Percentiles rank a stretch among this genome's conserved stretches.
Conservation (phyloP, 2,113 vertebrate species). For the Kobus ellipsiprymnus region DNA sequence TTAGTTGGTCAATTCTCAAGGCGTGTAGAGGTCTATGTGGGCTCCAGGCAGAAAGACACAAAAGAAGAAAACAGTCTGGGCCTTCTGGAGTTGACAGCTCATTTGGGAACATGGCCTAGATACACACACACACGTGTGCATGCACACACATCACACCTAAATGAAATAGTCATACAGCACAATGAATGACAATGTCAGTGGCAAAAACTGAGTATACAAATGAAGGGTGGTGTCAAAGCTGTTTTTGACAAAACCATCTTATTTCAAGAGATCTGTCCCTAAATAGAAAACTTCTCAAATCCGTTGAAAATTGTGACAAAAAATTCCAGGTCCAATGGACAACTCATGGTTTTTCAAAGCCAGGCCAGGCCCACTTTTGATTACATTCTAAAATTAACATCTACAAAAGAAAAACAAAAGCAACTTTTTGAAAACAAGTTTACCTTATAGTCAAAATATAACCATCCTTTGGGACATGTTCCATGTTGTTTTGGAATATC, state of each 20-base stretch:
- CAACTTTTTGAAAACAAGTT: neutral
- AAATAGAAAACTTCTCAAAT: constrained; percentile 16
- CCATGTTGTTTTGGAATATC: constrained; percentile 82
- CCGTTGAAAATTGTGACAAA: neutral
- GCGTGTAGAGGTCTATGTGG: neutral
- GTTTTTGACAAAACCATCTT: neutral
- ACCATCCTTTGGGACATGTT: constrained; percentile 91
- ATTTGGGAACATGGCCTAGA: neutral
- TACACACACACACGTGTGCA: neutral
- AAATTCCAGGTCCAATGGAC: neutral
- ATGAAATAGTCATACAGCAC: neutral
- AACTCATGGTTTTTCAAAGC: neutral
- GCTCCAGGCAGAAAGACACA: neutral
- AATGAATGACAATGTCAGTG: neutral
- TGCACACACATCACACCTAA: neutral
- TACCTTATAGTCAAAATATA: constrained; percentile 94
- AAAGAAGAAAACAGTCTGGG: neutral
- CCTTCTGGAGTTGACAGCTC: neutral
- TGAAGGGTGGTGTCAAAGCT: neutral
- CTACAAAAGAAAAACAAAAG: constrained; percentile 2
- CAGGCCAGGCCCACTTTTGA: neutral
- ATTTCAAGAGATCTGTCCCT: neutral
- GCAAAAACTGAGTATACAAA: neutral
- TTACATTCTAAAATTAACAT: neutral
- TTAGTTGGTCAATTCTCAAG: neutral